Percentiles rank a stretch among this genome's conserved stretches.
phyloP scores from a whole-genome alignment of 2,113 vertebrate species.

The Sceloporus tristichus region DNA sequence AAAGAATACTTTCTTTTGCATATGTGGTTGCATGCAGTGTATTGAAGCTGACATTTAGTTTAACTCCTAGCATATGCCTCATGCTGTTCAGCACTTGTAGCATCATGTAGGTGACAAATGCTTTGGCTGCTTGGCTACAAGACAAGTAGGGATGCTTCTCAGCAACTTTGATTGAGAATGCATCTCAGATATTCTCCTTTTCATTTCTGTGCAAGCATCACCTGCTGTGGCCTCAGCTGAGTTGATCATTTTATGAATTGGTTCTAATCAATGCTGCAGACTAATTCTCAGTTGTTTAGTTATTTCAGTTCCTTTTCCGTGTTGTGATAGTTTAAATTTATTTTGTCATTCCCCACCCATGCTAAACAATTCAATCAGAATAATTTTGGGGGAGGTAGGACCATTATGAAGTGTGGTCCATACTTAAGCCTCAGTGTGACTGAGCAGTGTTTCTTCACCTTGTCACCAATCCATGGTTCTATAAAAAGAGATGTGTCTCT shows the following conservation, averaged over 20 bases:
- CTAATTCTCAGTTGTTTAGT: neutral
- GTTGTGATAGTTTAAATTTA: neutral
- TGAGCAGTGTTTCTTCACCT: neutral
- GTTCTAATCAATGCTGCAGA: neutral
- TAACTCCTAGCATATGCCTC: neutral
- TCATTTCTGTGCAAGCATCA: too few species aligned
- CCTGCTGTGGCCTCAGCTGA: neutral
- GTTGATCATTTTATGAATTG: neutral
- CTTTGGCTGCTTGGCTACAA: neutral
- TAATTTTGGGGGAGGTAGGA: too few species aligned
- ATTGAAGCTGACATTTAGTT: neutral
- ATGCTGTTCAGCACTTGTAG: neutral
- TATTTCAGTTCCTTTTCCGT: neutral
- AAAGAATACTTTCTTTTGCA: neutral
- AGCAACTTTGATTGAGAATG: neutral
- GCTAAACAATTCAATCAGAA: neutral
- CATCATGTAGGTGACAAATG: neutral
- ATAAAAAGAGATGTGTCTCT: too few species aligned
- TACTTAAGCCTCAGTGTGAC: neutral
- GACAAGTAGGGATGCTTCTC: neutral
- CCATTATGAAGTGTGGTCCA: neutral
- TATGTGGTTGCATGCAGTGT: neutral
- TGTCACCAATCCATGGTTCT: neutral
- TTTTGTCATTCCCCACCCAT: neutral
- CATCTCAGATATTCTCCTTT: neutral